Evolutionary conservation across 2,888 invertebrate genomes (phyloP), one percentile per base, ranked within the genome.

Genomic region (Dasysyrphus albostriatus): DNA sequence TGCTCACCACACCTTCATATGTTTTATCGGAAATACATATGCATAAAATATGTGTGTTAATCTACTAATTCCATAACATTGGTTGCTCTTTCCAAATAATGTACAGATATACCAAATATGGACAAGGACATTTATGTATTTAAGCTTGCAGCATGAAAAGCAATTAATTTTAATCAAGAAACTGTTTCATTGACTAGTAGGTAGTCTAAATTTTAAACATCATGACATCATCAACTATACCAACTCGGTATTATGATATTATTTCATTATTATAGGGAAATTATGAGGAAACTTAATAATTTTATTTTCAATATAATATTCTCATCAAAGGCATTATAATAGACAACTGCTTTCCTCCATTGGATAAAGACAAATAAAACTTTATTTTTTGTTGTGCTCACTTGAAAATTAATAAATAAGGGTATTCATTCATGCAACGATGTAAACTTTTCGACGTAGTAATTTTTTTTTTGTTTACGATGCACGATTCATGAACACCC

Each of bases 121-220:
- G 7, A 29, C n/a, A n/a, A n/a, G n/a, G n/a, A n/a, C n/a, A n/a
- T n/a, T n/a, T n/a, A 29, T 1, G 8, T 56, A 29, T 14, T 51
- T 51, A 8, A 9, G 9, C n/a, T 58, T n/a, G 9, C 5, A 16
- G 58, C 10, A 0, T 58, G 10, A 5, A 34, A 58, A 16, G 16
- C 58, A 58, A 58, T 58, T 58, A 58, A 58, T 58, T 34, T 58
- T 12, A 58, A 58, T 58, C n/a, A 16, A 37, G 58, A 58, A 16
- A 34, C 32, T 2, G 51, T 51, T 51, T 29, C 4, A 32, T 9
- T 58, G 58, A 37, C 34, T n/a, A n/a, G n/a, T n/a, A 34, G 16
- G 5, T 16, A 10, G 5, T 7, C 37, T 56, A 5, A n/a, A 56
- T 56, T 16, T 16, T 10, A 58, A 16, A 5, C 32, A 32, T 3